Percentiles rank a stretch among this genome's conserved stretches.
Conservation (phyloP, 1,140 invertebrate genomes). For the Pinna nobilis region DNA sequence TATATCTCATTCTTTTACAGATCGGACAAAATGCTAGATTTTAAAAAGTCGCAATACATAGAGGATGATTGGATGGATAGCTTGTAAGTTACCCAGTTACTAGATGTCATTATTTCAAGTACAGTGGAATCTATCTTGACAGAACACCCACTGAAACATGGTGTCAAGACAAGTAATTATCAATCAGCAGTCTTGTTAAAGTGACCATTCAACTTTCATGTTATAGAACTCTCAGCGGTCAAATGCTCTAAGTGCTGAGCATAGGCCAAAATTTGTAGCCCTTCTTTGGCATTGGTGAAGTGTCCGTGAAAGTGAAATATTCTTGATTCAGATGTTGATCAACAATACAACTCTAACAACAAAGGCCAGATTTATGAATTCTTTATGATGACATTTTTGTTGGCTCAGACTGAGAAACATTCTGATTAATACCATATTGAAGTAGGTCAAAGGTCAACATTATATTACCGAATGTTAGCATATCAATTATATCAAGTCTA, state of each 20-base stretch:
- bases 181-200: background rate
- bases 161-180: too few species aligned
- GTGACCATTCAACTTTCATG: background rate
- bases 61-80: slow-evolving; percentile 19
- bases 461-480: background rate
- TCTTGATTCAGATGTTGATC: too few species aligned
- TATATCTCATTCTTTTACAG: background rate
- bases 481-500: background rate
- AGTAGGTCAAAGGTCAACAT: background rate
- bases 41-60: slow-evolving; percentile 25
- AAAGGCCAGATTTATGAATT: too few species aligned
- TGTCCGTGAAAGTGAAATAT: too few species aligned
- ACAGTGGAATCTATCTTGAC: background rate
- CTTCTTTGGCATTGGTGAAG: too few species aligned
- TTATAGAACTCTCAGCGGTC: background rate
- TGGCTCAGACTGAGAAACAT: background rate
- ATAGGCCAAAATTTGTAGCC: too few species aligned
- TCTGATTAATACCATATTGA: background rate
- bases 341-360: too few species aligned
- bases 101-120: background rate
- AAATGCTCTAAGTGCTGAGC: background rate
- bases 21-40: background rate
- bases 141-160: too few species aligned
- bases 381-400: too few species aligned
- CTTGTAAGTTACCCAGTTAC: slow-evolving; percentile 33